Evolutionary conservation across 37 sponge, comb jelly and placozoan genomes (phyloP).

Genomic region (Oopsacas minuta): DNA sequence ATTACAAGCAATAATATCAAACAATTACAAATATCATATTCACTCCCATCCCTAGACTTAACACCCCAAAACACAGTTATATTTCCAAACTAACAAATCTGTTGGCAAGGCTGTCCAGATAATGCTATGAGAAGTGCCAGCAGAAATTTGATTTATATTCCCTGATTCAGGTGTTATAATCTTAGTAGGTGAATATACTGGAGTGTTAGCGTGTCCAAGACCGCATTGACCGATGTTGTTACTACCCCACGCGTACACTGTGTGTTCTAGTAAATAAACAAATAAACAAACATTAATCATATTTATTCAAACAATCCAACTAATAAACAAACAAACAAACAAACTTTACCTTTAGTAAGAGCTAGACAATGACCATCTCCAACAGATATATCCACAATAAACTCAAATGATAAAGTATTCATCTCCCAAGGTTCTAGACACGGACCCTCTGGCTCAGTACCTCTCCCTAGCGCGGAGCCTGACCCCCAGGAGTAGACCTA

Average conservation of each 20-base stretch:
- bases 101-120: conserved; percentile 83
- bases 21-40: no score
- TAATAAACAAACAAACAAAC: background rate
- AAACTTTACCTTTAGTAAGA: conserved; percentile 65
- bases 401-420: conserved; percentile 35
- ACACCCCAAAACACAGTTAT: no score
- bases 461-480: conserved; percentile 46
- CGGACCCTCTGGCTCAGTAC: conserved; percentile 28
- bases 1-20: no score
- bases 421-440: conserved; percentile 49
- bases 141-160: conserved; percentile 61
- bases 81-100: conserved; percentile 34
- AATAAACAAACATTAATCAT: background rate
- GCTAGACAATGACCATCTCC: conserved; percentile 81
- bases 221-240: conserved; percentile 88
- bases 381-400: conserved; percentile 54
- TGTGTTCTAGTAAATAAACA: conserved; percentile 30
- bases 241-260: conserved; percentile 82
- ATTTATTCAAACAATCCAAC: background rate
- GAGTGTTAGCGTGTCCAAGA: conserved; percentile 45
- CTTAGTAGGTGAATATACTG: conserved; percentile 45
- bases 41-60: no score
- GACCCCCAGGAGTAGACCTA: conserved; percentile 59
- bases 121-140: conserved; percentile 74
- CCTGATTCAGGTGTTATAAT: conserved; percentile 46